A percentile compares a stretch with the other conserved stretches of the same genome.
Evolutionary conservation across 2,113 vertebrate genomes (phyloP).

Genomic region (Cheirogaleus medius): DNA sequence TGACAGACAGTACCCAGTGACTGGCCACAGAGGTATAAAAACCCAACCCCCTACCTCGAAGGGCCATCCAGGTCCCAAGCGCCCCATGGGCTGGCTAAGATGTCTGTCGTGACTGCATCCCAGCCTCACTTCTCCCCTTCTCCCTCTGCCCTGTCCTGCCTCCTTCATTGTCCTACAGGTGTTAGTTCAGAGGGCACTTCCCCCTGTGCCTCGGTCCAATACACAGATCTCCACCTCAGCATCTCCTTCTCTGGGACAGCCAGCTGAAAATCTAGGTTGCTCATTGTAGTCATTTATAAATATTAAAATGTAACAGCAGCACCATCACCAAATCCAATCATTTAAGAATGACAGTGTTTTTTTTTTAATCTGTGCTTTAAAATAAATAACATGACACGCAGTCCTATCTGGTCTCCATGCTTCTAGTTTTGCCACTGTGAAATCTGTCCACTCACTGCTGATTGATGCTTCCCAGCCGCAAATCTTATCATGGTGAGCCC

Average conservation of each 20-base stretch:
- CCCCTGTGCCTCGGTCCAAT: accelerated
- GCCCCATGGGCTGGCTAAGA: background rate
- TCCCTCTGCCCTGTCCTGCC: background rate
- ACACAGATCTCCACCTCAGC: background rate
- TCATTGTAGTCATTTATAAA: background rate
- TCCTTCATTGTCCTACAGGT: background rate
- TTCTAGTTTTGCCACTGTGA: background rate
- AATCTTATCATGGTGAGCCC: background rate
- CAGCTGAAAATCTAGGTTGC: background rate
- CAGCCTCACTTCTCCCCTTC: background rate
- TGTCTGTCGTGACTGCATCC: background rate
- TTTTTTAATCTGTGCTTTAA: background rate
- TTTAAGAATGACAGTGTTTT: background rate
- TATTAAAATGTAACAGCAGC: background rate
- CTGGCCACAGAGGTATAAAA: background rate
- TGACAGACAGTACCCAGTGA: background rate
- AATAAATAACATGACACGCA: background rate
- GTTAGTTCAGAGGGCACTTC: background rate
- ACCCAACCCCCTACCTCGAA: background rate
- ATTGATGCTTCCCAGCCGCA: background rate
- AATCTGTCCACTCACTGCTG: background rate
- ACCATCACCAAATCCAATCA: background rate
- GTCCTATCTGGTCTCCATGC: background rate
- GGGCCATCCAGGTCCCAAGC: background rate
- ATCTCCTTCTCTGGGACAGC: background rate